A percentile compares a stretch with the other conserved stretches of the same genome.
Evolutionary conservation across 53 echinoderm and acorn worm genomes (phyloP).

Genomic region (Stichopus horrens): DNA sequence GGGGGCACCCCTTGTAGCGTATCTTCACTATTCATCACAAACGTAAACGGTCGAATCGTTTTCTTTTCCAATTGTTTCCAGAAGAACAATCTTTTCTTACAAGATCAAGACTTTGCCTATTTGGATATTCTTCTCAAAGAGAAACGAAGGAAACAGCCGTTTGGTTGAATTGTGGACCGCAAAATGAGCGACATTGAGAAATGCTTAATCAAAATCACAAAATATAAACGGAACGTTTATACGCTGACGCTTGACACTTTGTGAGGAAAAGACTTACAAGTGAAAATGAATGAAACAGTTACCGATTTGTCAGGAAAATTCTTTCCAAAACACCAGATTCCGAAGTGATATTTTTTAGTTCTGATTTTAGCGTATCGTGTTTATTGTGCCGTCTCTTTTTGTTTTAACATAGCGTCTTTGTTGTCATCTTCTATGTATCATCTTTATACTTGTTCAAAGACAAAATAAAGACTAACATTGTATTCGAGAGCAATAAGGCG

Average conservation of each 20-base stretch:
- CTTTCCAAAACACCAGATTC: no score
- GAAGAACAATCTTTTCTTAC: no score
- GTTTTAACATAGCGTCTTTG: background rate
- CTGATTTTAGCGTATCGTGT: background rate
- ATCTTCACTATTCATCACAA: constrained; percentile 31
- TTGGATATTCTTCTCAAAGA: no score
- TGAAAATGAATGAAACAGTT: no score
- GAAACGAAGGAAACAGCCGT: background rate
- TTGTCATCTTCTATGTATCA: background rate
- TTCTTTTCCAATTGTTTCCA: background rate
- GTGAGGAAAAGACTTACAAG: no score
- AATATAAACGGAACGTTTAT: no score
- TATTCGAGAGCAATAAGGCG: background rate
- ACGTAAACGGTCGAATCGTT: background rate
- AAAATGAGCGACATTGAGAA: background rate
- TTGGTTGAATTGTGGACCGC: constrained; percentile 35
- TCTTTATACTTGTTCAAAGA: background rate
- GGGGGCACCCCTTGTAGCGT: background rate
- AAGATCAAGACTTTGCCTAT: no score
- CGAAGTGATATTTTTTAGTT: background rate
- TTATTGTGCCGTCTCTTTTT: background rate
- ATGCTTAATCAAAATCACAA: background rate
- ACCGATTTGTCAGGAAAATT: no score
- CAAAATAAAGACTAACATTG: background rate
- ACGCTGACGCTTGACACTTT: no score